Evolutionary conservation across 2,113 vertebrate species (phyloP), one percentile per base, ranked within the genome.

Genomic region (Butastur rufipennis): DNA sequence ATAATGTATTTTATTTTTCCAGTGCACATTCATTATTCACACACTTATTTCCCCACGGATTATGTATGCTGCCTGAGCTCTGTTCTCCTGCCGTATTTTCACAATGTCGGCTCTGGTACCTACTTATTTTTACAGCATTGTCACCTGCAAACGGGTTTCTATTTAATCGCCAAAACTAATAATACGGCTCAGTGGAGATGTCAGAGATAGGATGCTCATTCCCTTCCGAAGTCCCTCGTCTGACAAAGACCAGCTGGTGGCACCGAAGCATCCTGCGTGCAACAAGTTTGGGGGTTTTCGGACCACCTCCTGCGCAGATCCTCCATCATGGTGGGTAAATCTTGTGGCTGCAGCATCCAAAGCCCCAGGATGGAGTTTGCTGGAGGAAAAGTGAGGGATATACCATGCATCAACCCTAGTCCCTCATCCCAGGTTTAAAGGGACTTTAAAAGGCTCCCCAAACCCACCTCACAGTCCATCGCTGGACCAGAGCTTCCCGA

Each of bases 21-120:
- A 77, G 55, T 42, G 83, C 95, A 67, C 95, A 86, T 95, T 96
- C 93, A 84, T 96, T 96, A 96, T 96, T 93, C 96, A 96, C 93
- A 93, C n/a, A 1, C 77, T 71, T 90, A 43, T 94, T 96, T 95
- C 93, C 68, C 88, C 62, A 55, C 0, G 14, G 91, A 93, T 89
- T 81, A 90, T 23, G 68, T 45, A 68, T 84, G 59, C 86, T 86
- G 82, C 78, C 79, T 55, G 89, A 84, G 82, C 82, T 92, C 94
- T 23, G 32, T 50, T 74, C 91, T 87, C 83, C 81, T 78, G 75
- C 86, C 68, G 86, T n/a, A 55, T 68, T 56, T 93, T 70, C 91
- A 70, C 36, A 1, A 42, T 11, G 32, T 72, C 6, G 22, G 36
- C 62, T 43, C 94, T 62, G 81, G 88, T 53, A 56, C 74, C 32